Base-by-base conservation (phyloP, 2,113 vertebrate genomes). In the Bambusicola thoracicus region DNA sequence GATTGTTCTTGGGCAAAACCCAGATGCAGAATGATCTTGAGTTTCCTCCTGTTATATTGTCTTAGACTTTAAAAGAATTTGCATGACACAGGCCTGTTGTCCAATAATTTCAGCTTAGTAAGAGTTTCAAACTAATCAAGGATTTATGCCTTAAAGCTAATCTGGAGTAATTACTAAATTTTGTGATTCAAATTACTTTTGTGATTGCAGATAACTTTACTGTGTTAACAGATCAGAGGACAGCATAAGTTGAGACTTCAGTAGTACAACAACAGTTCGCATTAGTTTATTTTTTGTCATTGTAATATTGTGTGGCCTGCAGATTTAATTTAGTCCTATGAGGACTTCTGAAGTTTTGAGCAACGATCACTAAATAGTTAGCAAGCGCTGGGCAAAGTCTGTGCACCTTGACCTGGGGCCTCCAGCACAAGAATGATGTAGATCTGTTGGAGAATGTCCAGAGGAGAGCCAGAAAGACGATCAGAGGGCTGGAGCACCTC, bases 191-290 rank as follows among this genome's bases (percentile, higher is more conserved):
- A 62, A 88, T 92, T 82, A 66, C 51, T 89, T 85, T 46, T 3
- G 41, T 51, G 49, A 51, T 27, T 51, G 49, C 49, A 29, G 49
- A 9, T 51, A 51, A 27, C 49, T 51, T 51, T 51, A 51, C 25
- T 51, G 25, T 51, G 40, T 81, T 93, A 93, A 95, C 53, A 86
- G 67, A 94, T 81, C 87, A 44, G 46, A 38, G 91, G 70, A 73
- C 59, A 85, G 49, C 34, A 77, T 93, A 85, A 91, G 7, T 65
- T 63, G 63, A 82, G 81, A 87, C 55, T 62, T 92, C 51, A 78
- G 79, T 65, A 76, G 18, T 74, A 8, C 19, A 77, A 40, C 77
- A 93, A 15, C 66, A 86, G n/a, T 87, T 89, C 81, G 59, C 70
- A 59, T 68, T 67, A 38, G 21, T 63, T 87, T 76, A 75, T 22